Evolutionary conservation across 1,140 invertebrate species (phyloP).

Genomic region (Drosophila sp.): DNA sequence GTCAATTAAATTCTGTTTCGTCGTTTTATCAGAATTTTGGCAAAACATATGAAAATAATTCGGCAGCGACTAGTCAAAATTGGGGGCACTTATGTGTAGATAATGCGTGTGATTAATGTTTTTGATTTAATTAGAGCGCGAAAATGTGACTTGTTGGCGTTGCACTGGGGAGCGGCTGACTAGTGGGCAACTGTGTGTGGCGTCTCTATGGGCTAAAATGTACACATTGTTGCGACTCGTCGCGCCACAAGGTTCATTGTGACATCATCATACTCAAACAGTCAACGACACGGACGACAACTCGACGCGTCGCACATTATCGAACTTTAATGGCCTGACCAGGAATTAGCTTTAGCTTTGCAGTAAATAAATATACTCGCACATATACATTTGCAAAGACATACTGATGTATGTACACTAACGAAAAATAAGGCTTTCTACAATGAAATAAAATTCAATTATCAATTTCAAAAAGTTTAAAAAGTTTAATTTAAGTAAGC

Average conservation of each 20-base stretch:
- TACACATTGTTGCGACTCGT: slow-evolving; percentile 44
- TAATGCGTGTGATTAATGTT: slow-evolving; percentile 73
- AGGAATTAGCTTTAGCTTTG: slow-evolving; percentile 78
- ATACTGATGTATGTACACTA: slow-evolving; percentile 9
- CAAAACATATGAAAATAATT: slow-evolving; percentile 48
- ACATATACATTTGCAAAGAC: not conserved
- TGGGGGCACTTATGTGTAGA: slow-evolving; percentile 50
- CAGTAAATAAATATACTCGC: slow-evolving; percentile 22
- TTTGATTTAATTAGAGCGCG: slow-evolving; percentile 67
- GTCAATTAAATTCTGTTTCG: slow-evolving; percentile 61
- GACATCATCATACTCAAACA: slow-evolving; percentile 71
- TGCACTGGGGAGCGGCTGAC: slow-evolving; percentile 31
- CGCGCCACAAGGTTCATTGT: slow-evolving; percentile 69
- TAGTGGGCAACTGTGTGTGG: slow-evolving; percentile 31
- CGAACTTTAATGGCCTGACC: slow-evolving; percentile 73
- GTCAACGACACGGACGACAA: slow-evolving; percentile 68
- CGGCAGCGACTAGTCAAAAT: slow-evolving; percentile 37
- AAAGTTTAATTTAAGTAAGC: too few species aligned
- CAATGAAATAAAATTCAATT: too few species aligned
- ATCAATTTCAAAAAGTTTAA: too few species aligned
- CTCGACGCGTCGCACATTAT: slow-evolving; percentile 69
- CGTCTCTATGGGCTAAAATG: slow-evolving; percentile 37
- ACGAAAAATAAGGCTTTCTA: not conserved
- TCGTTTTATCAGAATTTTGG: slow-evolving; percentile 49
- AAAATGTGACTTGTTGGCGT: slow-evolving; percentile 41